Evolutionary conservation across 2,797 vertebrate species (phyloP), one percentile per base, ranked within the genome.

Genomic region (Halcyon chelicuti): DNA sequence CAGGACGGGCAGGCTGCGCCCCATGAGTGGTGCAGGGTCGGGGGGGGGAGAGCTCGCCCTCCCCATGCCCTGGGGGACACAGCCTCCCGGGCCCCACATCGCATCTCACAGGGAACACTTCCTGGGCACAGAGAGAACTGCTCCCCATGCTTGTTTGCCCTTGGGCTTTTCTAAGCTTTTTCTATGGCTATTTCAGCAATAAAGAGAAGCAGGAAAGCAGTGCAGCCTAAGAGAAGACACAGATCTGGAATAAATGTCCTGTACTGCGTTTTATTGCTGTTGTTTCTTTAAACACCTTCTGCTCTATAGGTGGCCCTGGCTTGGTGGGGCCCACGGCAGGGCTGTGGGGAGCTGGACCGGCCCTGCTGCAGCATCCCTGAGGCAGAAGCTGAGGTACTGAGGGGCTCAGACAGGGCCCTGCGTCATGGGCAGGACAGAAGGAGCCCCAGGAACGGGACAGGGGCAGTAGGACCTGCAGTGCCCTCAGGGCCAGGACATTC

Each of bases 21-120:
- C 23, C 21, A 1, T 0, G 1, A 46, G 17, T 1, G 7, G 22
- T 10, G 22, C 0, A 1, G 61, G 12, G 35, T 37, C 0, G 16
- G 2, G 22, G 29, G 29, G 25, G 19, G 49, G n/a, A 61, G 16
- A 10, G 12, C 13, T 81, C 1, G 0, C 9, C 31, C 54, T 39
- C 2, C 4, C 29, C 21, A 9, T 1, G 9, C 7, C 37, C 15
- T 10, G 26, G 7, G 8, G 6, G 2, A 55, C 0, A 1, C 29
- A 87, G 37, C 23, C 47, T 60, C 51, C 31, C 3, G 5, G 40
- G 51, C 28, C 10, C 14, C 35, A 35, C 8, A 2, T 28, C 29
- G 40, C 15, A 8, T 10, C 39, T 22, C 19, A 0, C 54, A 51
- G 57, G 17, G 33, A 49, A 57, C 9, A 4, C 21, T 39, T 44